Evolutionary conservation across 1,140 invertebrate species (phyloP).

Genomic region (Asbolus verrucosus): DNA sequence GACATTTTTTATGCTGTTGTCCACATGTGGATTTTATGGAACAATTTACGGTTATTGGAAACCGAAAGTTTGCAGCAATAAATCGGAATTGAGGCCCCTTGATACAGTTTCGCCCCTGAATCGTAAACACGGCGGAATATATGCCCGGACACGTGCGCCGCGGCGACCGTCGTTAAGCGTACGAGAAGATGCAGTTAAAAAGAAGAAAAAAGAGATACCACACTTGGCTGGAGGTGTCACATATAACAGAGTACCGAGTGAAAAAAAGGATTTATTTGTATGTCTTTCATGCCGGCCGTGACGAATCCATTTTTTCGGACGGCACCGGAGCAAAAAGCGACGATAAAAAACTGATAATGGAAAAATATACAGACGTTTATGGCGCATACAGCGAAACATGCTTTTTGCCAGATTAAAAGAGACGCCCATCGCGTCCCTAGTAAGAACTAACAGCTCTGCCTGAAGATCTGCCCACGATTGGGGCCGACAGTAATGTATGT

Average conservation of each 20-base stretch:
- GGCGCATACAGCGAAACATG: background rate
- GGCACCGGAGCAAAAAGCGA: background rate
- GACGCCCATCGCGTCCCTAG: background rate
- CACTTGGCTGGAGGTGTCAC: constrained; percentile 20
- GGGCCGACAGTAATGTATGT: too few relatives aligned
- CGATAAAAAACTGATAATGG: constrained; percentile 30
- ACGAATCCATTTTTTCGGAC: constrained; percentile 19
- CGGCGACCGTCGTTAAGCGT: constrained; percentile 36
- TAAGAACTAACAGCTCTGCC: background rate
- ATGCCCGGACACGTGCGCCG: constrained; percentile 51
- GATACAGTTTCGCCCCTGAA: constrained; percentile 56
- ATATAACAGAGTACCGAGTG: constrained; percentile 7
- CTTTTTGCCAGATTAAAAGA: constrained; percentile 14
- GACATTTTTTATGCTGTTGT: constrained; percentile 56
- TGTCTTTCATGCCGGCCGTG: constrained; percentile 14
- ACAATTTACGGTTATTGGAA: constrained; percentile 61
- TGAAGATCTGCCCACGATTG: too few relatives aligned
- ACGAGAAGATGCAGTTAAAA: constrained; percentile 30
- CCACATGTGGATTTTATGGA: constrained; percentile 59
- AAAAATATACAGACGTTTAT: constrained; percentile 37
- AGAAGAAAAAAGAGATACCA: constrained; percentile 40
- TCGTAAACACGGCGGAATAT: constrained; percentile 55
- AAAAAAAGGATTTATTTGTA: constrained; percentile 30
- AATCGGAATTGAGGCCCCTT: constrained; percentile 54
- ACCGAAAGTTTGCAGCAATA: constrained; percentile 57